Evolutionary conservation across 2,797 vertebrate species (phyloP).

Genomic region (Crenuchus spilurus): DNA sequence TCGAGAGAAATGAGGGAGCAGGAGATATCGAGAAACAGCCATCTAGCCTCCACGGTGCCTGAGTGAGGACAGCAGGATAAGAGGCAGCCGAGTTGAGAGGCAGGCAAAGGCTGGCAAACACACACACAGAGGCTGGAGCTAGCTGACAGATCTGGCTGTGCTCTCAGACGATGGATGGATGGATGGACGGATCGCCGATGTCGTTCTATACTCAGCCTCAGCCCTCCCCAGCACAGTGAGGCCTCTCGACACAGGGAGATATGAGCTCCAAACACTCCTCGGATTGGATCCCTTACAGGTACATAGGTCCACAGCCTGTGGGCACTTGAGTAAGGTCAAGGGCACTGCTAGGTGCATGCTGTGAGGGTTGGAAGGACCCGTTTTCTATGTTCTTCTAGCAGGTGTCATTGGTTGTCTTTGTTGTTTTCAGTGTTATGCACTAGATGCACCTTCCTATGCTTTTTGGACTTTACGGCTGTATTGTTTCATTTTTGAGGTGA

Average conservation of each 20-base stretch:
- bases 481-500: no score
- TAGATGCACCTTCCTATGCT: no score
- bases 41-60: slow-evolving; percentile 18
- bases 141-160: slow-evolving; percentile 42
- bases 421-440: no score
- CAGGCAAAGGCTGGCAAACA: neutral
- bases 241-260: slow-evolving; percentile 69
- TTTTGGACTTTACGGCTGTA: no score
- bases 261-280: slow-evolving; percentile 97
- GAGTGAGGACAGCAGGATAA: slow-evolving; percentile 6
- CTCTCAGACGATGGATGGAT: slow-evolving; percentile 75
- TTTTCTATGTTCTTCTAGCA: no score
- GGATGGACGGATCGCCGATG: slow-evolving; percentile 71
- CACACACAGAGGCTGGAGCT: slow-evolving; percentile 53
- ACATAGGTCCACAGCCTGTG: slow-evolving; percentile 50
- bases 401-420: no score
- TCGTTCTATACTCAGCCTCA: slow-evolving; percentile 58
- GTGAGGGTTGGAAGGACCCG: neutral
- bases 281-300: slow-evolving; percentile 99
- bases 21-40: slow-evolving; percentile 11
- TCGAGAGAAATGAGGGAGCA: slow-evolving; percentile 18
- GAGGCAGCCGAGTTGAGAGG: slow-evolving; percentile 8
- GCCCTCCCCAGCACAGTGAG: slow-evolving; percentile 62
- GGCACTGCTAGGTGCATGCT: neutral
- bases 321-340: no score